These are phyloP conservation scores for Dipodomys merriami DNA, from an alignment of 2,113 vertebrate genomes.

Conservation along the genomic window DNA sequence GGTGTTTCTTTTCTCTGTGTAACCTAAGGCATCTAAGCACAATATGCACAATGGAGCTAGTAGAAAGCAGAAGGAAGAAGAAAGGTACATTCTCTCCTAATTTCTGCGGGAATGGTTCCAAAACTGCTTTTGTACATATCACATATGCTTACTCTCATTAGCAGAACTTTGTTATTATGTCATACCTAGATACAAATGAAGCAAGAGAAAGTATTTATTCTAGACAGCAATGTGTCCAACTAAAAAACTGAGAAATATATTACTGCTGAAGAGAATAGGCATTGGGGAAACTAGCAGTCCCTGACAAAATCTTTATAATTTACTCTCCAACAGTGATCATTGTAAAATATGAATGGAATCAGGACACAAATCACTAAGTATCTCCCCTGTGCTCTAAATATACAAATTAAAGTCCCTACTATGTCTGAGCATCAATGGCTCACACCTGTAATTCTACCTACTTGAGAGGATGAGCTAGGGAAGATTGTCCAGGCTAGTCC, in stretches of 20 bases:
- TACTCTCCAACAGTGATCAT: neutral
- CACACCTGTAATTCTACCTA: too few relatives aligned
- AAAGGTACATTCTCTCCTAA: neutral
- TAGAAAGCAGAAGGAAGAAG: neutral
- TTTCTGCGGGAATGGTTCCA: neutral
- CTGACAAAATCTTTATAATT: neutral
- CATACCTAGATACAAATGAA: neutral
- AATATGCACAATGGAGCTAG: neutral
- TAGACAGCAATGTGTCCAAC: neutral
- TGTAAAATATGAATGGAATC: slow-evolving; percentile 11
- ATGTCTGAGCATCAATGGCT: too few relatives aligned
- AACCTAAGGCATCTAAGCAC: neutral
- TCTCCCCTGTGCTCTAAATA: slow-evolving; percentile 21
- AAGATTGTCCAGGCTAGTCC: too few relatives aligned
- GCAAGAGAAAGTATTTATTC: neutral
- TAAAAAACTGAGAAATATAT: neutral
- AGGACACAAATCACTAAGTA: neutral
- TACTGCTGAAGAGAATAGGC: neutral
- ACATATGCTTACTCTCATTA: neutral
- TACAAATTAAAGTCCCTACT: slow-evolving; percentile 4
- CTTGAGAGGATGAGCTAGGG: too few relatives aligned
- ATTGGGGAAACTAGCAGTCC: neutral
- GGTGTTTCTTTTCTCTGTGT: neutral
- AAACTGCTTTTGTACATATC: neutral
- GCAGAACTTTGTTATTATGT: neutral